Evolutionary conservation across 2,888 invertebrate genomes (phyloP).

Genomic region (Drosophila birchii): DNA sequence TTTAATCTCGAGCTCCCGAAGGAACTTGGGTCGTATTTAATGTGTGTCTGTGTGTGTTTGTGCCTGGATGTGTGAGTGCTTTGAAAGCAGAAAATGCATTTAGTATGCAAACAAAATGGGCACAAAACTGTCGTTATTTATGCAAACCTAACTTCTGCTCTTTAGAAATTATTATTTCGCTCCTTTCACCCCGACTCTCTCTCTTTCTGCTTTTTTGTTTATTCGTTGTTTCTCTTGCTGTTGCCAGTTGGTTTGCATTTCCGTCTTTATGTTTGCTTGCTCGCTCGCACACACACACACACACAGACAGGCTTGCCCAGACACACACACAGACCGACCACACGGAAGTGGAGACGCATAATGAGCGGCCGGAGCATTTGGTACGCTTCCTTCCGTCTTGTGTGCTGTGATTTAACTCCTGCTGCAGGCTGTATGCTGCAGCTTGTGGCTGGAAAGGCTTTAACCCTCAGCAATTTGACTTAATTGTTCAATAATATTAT

Average conservation of each 20-base stretch:
- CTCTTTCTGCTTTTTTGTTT: constrained; percentile 15
- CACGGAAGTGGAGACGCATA: constrained; percentile 44
- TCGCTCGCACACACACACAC: constrained; percentile 21
- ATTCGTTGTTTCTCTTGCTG: constrained; percentile 52
- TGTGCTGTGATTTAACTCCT: constrained; percentile 44
- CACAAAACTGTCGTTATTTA: constrained; percentile 74
- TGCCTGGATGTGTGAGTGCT: constrained; percentile 27
- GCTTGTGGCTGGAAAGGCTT: constrained; percentile 46
- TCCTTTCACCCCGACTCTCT: constrained; percentile 20
- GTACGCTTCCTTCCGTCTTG: constrained; percentile 64
- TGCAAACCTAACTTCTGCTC: constrained; percentile 77
- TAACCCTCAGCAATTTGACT: constrained; percentile 12
- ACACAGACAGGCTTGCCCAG: background rate
- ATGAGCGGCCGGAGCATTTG: constrained; percentile 66
- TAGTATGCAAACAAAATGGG: constrained; percentile 67
- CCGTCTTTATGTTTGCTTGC: constrained; percentile 70
- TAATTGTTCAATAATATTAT: background rate
- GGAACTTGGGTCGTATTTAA: constrained; percentile 15
- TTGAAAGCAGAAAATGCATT: constrained; percentile 64
- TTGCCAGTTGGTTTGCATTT: constrained; percentile 67
- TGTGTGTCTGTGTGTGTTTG: too few species aligned
- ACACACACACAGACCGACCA: constrained; percentile 9
- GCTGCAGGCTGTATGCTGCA: constrained; percentile 47
- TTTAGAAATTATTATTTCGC: constrained; percentile 75
- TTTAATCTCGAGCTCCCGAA: constrained; percentile 32